Base-by-base conservation (phyloP, 1,140 invertebrate genomes). In the Drosophila serrata region DNA sequence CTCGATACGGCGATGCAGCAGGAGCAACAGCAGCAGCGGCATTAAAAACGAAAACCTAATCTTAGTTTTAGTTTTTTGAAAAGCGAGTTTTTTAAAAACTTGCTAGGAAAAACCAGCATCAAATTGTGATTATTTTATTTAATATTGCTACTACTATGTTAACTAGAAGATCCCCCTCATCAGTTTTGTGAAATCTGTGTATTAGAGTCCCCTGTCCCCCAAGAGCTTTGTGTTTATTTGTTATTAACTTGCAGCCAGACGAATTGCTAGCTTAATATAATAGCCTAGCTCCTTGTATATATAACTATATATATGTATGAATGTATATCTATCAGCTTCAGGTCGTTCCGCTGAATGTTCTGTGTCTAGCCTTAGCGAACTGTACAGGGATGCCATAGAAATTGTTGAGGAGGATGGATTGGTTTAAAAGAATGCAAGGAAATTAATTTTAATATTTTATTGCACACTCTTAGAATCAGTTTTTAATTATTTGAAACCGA, bases 91-190 rank as follows among this genome's bases (percentile, higher is more conserved):
- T 29, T n/a, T 46, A 55, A 88, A 87, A 87, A 87, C 82, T 88
- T 64, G 37, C 57, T 8, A 37, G 13, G 13, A 58, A 40, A 65
- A 67, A 67, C 70, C 75, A 82, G 86, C 65, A 72, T 82, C 64
- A 82, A 87, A 88, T 82, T 87, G 82, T 87, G 82, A 87, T 87
- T 87, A 79, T 87, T 87, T 87, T 77, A 87, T 88, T 80, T 80
- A 77, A 62, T 76, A 75, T 55, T 79, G 45, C 67, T 67, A 79
- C 67, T 67, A 79, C 40, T 53, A 53, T 55, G 61, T 76, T 76
- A 76, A 67, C 73, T 73, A 61, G 61, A 76, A 37, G 65, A 64
- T n/a, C n/a, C 42, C 51, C 59, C 58, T 35, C 56, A n/a, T 67
- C 43, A 48, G 46, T 53, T 53, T 55, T 58, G 62, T 81, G 49